These are phyloP conservation scores for Caretta caretta DNA, from an alignment of 2,113 vertebrate genomes.

Conservation along the genomic window DNA sequence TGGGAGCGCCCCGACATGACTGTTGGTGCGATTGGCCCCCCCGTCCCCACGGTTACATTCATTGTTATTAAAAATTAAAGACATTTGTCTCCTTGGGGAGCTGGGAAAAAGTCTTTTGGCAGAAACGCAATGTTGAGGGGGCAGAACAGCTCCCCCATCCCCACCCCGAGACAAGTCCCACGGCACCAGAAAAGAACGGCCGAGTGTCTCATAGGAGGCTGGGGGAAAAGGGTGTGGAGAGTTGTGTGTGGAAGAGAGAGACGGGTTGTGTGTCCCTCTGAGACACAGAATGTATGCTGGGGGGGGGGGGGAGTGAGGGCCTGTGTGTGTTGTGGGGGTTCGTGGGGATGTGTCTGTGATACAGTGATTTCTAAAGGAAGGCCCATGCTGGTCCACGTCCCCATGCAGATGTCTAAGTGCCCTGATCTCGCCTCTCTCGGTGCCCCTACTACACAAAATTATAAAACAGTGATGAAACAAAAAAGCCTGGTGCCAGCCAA, in stretches of 20 bases:
- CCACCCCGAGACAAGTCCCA: not conserved
- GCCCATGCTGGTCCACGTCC: not conserved
- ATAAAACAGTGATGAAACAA: not conserved
- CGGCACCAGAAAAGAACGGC: not conserved
- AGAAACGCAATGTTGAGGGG: not conserved
- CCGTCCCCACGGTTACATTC: not conserved
- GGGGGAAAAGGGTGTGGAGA: not conserved
- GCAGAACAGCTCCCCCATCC: not conserved
- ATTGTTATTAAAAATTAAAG: slow-evolving; percentile 15
- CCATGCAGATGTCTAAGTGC: not conserved
- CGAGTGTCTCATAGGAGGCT: not conserved
- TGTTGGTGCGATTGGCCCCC: too few species aligned
- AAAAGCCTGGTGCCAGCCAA: not conserved
- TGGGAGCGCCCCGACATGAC: too few species aligned
- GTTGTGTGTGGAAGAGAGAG: not conserved
- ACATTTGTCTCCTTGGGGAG: not conserved
- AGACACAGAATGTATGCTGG: not conserved
- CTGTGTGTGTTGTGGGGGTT: not conserved
- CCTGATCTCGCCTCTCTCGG: not conserved
- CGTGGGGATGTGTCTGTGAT: not conserved
- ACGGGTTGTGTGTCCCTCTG: not conserved
- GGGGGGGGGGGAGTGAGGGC: not conserved
- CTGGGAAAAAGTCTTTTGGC: not conserved
- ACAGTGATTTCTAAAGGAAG: not conserved
- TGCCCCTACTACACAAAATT: too few species aligned